Percentiles rank a stretch among this genome's conserved stretches.
Conservation (phyloP, 2,888 invertebrate species). For the Lysandra coridon region DNA sequence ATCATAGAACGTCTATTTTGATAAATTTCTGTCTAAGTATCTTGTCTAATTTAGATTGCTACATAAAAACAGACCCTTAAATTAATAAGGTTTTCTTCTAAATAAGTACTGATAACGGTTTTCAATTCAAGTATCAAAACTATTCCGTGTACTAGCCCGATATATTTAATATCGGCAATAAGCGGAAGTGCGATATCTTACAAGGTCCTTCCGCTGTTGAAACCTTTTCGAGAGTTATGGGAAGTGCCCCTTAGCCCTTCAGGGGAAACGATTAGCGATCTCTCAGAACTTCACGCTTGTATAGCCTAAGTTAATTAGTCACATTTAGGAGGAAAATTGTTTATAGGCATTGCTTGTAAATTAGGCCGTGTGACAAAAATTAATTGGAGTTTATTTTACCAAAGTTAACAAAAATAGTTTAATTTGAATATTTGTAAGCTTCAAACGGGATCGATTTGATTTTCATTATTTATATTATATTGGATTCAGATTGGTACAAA, state of each 20-base stretch:
- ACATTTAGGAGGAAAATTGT: not conserved
- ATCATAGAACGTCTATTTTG: too few relatives aligned
- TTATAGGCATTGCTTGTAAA: not conserved
- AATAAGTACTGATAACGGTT: not conserved
- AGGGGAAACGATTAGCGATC: conserved; percentile 29
- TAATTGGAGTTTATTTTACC: too few relatives aligned
- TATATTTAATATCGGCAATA: conserved; percentile 54
- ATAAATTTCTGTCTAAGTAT: too few relatives aligned
- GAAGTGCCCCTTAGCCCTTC: conserved; percentile 55
- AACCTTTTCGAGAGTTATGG: conserved; percentile 68
- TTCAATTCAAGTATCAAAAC: conserved; percentile 49
- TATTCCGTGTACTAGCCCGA: conserved; percentile 18
- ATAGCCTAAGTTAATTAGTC: conserved; percentile 18
- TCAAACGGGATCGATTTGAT: too few relatives aligned
- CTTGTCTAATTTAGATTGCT: too few relatives aligned
- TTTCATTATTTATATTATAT: too few relatives aligned
- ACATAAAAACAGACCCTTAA: too few relatives aligned
- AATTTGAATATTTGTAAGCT: not conserved
- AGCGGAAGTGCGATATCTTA: conserved; percentile 76
- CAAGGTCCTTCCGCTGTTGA: conserved; percentile 74
- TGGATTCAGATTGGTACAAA: too few relatives aligned
- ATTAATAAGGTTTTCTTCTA: too few relatives aligned
- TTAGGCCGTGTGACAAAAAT: too few relatives aligned
- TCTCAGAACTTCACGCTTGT: conserved; percentile 17
- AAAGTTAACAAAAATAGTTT: not conserved